Conservation (phyloP, 1,140 invertebrate species). For the Asbolus verrucosus region DNA sequence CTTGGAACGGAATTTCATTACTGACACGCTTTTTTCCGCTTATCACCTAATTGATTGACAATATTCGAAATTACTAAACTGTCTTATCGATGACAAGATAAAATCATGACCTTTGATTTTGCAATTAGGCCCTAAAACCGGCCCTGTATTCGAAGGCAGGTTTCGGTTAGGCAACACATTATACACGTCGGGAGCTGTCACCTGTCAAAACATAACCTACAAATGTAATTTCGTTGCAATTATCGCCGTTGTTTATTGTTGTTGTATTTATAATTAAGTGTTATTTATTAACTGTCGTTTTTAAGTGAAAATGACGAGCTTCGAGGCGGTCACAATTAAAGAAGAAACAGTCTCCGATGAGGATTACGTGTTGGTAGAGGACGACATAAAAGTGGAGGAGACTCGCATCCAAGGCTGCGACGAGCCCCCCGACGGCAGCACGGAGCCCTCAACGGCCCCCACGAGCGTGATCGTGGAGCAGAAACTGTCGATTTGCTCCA, state of each 20-base stretch:
- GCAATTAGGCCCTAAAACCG: not conserved
- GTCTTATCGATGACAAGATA: not conserved
- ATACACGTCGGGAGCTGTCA: not conserved
- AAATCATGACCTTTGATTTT: not conserved
- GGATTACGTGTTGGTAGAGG: not conserved
- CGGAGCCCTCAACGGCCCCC: too few species aligned
- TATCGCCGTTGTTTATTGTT: too few species aligned
- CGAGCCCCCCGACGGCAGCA: not conserved
- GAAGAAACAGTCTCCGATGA: not conserved
- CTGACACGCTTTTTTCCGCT: not conserved
- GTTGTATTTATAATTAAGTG: too few species aligned
- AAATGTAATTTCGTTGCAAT: not conserved
- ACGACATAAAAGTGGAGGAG: conserved; percentile 21
- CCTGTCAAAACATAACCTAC: conserved; percentile 9
- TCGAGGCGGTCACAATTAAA: not conserved
- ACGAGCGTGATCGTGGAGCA: conserved; percentile 10
- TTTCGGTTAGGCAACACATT: conserved; percentile 25
- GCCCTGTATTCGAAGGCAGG: too few species aligned
- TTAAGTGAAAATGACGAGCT: too few species aligned
- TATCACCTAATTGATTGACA: not conserved
- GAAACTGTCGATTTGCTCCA: conserved; percentile 5
- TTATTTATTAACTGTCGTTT: not conserved
- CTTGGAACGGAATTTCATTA: not conserved
- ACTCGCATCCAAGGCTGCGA: not conserved
- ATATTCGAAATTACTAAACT: not conserved